These are phyloP conservation scores for Umimayanthus kanabou DNA, from an alignment of 92 coral and sea anemone species.

Conservation along the genomic window DNA sequence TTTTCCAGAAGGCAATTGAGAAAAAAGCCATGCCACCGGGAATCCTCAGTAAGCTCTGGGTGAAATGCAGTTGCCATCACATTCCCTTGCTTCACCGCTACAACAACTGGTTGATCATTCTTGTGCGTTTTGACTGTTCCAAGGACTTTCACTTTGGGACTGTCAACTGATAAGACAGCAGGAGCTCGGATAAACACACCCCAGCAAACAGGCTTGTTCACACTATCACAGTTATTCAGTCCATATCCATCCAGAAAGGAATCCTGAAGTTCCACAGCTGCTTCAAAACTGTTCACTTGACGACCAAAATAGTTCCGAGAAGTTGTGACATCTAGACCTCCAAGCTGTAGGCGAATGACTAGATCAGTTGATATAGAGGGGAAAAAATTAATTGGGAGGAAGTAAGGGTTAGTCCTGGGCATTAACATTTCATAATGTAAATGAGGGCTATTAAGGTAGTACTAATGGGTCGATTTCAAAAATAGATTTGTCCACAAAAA, in stretches of 20 bases:
- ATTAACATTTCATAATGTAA: too few species aligned
- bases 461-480: too few species aligned
- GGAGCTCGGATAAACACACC: conserved; percentile 98
- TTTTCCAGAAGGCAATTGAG: conserved; percentile 67
- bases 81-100: conserved; percentile 84
- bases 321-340: conserved; percentile 89
- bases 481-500: too few species aligned
- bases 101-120: conserved; percentile 82
- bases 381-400: neutral
- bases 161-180: conserved; percentile 82
- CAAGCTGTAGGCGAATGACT: conserved; percentile 62
- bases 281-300: conserved; percentile 93
- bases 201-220: conserved; percentile 49
- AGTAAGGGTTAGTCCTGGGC: too few species aligned
- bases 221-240: neutral
- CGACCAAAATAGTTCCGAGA: conserved; percentile 97
- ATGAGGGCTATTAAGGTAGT: too few species aligned
- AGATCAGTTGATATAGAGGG: neutral
- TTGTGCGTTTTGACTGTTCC: conserved; percentile 72
- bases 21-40: conserved; percentile 91
- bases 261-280: conserved; percentile 64
- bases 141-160: conserved; percentile 73
- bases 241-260: conserved; percentile 44
- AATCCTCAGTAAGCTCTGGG: conserved; percentile 94
- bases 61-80: conserved; percentile 94